phyloP scores from a whole-genome alignment of 2,888 invertebrate genomes.

The Halictus quadricinctus region DNA sequence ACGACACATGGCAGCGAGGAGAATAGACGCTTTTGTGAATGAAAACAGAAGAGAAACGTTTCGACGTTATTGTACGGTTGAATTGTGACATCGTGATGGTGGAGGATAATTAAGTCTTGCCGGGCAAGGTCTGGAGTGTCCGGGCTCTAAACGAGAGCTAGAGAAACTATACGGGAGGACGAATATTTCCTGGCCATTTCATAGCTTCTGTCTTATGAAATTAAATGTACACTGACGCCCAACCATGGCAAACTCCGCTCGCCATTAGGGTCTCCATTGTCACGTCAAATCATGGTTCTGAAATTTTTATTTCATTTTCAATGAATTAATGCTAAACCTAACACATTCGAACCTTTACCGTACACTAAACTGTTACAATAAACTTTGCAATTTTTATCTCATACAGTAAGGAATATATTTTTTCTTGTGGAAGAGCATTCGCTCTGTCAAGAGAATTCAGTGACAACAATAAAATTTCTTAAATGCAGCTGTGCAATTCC shows the following conservation, averaged over 20 bases:
- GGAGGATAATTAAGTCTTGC: conserved; percentile 75
- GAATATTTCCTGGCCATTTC: conserved; percentile 9
- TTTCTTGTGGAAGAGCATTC: too few species aligned
- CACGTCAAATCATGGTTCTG: background rate
- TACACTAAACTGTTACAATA: too few species aligned
- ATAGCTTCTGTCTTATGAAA: background rate
- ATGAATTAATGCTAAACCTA: too few species aligned
- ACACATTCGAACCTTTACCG: too few species aligned
- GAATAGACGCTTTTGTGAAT: conserved; percentile 64
- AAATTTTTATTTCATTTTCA: background rate
- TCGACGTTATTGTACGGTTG: conserved; percentile 67
- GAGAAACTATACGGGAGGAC: background rate
- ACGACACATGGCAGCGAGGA: conserved; percentile 59
- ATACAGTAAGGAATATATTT: too few species aligned
- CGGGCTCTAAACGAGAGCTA: conserved; percentile 3
- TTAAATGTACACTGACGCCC: background rate
- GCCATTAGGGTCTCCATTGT: background rate
- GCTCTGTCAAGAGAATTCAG: too few species aligned
- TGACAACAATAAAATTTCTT: too few species aligned
- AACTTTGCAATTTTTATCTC: too few species aligned
- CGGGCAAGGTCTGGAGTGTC: background rate
- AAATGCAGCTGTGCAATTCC: too few species aligned
- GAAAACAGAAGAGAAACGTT: conserved; percentile 63
- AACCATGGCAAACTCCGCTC: background rate
- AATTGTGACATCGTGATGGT: conserved; percentile 66